Evolutionary conservation across 1,140 invertebrate species (phyloP).

Genomic region (Drosophila suzukii): DNA sequence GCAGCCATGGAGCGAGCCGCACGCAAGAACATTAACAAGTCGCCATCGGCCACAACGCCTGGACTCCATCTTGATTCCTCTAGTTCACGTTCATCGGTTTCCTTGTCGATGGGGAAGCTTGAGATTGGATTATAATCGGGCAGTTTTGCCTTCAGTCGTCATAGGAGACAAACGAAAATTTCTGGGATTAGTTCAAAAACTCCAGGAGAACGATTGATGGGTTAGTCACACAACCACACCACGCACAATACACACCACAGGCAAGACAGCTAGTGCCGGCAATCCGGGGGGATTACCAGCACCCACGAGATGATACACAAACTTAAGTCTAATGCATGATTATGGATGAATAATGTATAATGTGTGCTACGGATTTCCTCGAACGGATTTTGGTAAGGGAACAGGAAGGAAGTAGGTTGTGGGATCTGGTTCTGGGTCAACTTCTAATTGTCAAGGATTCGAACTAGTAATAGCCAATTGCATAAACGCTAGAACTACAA

Average conservation of each 20-base stretch:
- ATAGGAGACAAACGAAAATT: slow-evolving; percentile 77
- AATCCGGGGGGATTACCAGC: slow-evolving; percentile 28
- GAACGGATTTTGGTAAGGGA: slow-evolving; percentile 12
- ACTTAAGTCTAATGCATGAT: slow-evolving; percentile 78
- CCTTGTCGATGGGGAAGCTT: slow-evolving; percentile 84
- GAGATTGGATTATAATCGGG: slow-evolving; percentile 85
- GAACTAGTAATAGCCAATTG: slow-evolving; percentile 42
- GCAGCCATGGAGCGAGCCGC: slow-evolving; percentile 98
- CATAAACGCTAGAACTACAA: slow-evolving; percentile 43
- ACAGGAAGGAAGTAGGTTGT: neutral
- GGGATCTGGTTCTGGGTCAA: slow-evolving; percentile 23
- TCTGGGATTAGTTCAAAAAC: slow-evolving; percentile 75
- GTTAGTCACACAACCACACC: slow-evolving; percentile 67
- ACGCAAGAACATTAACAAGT: slow-evolving; percentile 98
- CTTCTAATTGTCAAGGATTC: slow-evolving; percentile 30
- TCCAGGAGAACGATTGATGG: slow-evolving; percentile 54
- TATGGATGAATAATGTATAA: slow-evolving; percentile 78
- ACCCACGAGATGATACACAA: slow-evolving; percentile 50
- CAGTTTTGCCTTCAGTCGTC: slow-evolving; percentile 84
- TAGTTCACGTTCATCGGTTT: slow-evolving; percentile 84
- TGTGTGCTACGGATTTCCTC: slow-evolving; percentile 54
- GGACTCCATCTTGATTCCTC: slow-evolving; percentile 98
- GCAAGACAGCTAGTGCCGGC: slow-evolving; percentile 40
- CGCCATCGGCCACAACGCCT: slow-evolving; percentile 94
- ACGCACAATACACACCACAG: slow-evolving; percentile 44